Conservation (phyloP, 2,113 vertebrate genomes). For the Poeciliopsis retropinna region DNA sequence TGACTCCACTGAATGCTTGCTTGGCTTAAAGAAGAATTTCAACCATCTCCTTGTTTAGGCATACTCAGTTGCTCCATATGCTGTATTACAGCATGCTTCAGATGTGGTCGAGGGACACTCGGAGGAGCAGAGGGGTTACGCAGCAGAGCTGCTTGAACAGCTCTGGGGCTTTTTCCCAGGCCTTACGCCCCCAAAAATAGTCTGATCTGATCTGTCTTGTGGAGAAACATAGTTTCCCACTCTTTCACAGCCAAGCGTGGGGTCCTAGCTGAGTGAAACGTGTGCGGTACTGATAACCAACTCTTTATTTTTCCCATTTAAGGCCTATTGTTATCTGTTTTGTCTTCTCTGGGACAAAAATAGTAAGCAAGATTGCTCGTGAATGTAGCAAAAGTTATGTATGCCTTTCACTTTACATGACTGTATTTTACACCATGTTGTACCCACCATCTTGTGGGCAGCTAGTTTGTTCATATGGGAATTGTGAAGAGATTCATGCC, state of each 20-base stretch:
- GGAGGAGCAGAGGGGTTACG: constrained; percentile 54
- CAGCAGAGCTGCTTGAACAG: constrained; percentile 37
- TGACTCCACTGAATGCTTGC: not conserved
- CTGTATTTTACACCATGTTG: not conserved
- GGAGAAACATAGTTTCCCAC: constrained; percentile 65
- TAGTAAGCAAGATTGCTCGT: not conserved
- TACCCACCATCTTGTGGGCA: no score
- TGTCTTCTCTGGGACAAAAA: constrained; percentile 3
- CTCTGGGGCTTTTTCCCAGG: constrained; percentile 75
- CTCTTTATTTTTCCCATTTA: not conserved
- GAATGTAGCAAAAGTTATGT: not conserved
- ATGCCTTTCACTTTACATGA: not conserved
- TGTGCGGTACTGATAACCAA: constrained; percentile 21
- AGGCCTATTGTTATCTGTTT: not conserved
- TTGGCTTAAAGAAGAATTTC: no score
- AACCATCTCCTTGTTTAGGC: constrained; percentile 48
- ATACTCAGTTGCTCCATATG: constrained; percentile 27
- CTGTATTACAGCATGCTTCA: constrained; percentile 48
- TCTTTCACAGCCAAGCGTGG: constrained; percentile 31
- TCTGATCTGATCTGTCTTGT: constrained; percentile 39
- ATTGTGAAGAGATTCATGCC: not conserved
- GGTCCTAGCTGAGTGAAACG: constrained; percentile 53
- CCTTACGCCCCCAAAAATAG: constrained; percentile 73
- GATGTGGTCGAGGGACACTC: constrained; percentile 58
- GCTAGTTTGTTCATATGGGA: not conserved